Conservation (phyloP, 2,113 vertebrate species). For the Sprattus sprattus region DNA sequence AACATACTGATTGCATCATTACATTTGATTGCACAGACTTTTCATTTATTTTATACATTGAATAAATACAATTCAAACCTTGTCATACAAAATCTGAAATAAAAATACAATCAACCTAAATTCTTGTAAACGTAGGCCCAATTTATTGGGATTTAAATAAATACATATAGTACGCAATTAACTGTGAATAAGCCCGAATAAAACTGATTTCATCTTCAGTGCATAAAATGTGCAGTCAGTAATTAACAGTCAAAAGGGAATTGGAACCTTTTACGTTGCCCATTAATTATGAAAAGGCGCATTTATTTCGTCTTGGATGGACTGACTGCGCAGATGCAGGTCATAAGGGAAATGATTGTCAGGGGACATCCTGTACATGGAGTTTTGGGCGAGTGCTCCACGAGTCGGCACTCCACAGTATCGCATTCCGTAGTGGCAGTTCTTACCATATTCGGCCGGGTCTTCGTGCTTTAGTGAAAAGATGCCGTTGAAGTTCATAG, state of each 20-base stretch:
- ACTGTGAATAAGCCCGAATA: not conserved
- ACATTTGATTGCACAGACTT: not conserved
- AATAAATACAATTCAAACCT: not conserved
- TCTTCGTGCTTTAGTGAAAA: constrained; percentile 99
- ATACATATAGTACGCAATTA: not conserved
- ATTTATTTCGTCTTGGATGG: constrained; percentile 96
- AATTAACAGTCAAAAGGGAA: constrained; percentile 47
- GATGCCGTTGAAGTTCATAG: constrained; percentile 98
- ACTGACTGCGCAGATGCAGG: constrained; percentile 94
- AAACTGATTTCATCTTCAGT: not conserved
- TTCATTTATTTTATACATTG: not conserved
- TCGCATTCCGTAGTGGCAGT: constrained; percentile 94
- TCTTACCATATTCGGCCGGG: constrained; percentile 90
- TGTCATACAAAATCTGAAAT: not conserved
- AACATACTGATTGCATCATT: constrained; percentile 7
- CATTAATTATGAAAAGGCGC: constrained; percentile 94
- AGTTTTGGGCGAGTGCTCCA: constrained; percentile 89
- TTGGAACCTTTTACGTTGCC: constrained; percentile 52
- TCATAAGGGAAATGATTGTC: constrained; percentile 97
- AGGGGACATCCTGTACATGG: constrained; percentile 92
- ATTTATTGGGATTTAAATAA: not conserved
- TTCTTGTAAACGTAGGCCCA: not conserved
- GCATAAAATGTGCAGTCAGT: constrained; percentile 26
- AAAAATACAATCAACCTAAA: not conserved
- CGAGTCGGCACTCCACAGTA: constrained; percentile 92